Percentiles rank a stretch among this genome's conserved stretches.
Evolutionary conservation across 30 jellyfish, hydroid and myxozoan species (phyloP).

Genomic region (Hydractinia symbiolongicarpus): DNA sequence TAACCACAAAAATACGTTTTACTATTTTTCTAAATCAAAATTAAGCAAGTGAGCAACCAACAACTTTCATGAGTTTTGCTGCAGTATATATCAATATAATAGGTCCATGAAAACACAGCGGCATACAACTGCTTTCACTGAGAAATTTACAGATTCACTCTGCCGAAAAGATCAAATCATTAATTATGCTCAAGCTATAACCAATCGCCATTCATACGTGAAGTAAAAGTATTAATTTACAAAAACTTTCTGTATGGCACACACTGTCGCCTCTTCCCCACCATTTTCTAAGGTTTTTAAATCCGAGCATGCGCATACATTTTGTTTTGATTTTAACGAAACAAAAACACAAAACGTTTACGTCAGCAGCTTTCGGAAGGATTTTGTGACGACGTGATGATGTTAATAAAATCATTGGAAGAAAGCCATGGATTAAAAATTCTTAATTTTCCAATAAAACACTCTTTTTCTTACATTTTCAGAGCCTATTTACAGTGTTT

Average conservation of each 20-base stretch:
- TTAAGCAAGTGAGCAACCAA: neutral
- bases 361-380: no score
- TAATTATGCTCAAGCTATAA: neutral
- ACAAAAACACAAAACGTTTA: no score
- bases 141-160: slow-evolving; percentile 6
- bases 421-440: no score
- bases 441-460: no score
- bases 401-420: no score
- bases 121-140: slow-evolving; percentile 11
- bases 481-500: no score
- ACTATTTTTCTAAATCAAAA: no score
- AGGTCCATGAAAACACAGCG: slow-evolving; percentile 16
- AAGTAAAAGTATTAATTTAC: neutral
- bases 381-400: no score
- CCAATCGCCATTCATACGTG: slow-evolving; percentile 21
- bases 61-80: neutral
- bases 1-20: no score
- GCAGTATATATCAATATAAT: neutral
- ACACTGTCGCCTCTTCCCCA: slow-evolving; percentile 9
- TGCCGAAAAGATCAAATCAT: slow-evolving; percentile 10
- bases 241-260: slow-evolving; percentile 1
- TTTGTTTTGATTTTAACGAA: no score
- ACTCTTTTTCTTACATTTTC: no score
- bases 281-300: slow-evolving; percentile 11
- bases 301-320: slow-evolving; percentile 10